Evolutionary conservation across 2,113 vertebrate genomes (phyloP).

Genomic region (Mus spicilegus): DNA sequence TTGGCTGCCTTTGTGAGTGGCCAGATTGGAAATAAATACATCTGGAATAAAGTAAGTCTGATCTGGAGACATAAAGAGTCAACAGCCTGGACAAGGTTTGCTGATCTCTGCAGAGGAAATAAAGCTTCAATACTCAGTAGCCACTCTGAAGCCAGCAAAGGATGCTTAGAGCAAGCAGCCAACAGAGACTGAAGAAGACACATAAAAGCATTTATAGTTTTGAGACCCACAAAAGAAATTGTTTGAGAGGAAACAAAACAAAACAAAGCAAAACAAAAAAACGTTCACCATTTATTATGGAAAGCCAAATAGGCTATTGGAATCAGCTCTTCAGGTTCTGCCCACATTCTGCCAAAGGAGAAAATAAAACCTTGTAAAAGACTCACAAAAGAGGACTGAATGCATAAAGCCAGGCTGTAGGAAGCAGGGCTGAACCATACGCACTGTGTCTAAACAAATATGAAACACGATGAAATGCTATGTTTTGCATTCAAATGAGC

Average conservation of each 20-base stretch:
- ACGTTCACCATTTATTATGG: background rate
- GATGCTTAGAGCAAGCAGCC: background rate
- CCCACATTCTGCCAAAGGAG: background rate
- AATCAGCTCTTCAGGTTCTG: slow-evolving; percentile 20
- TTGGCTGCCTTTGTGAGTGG: background rate
- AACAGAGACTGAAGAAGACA: background rate
- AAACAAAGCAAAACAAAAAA: no score
- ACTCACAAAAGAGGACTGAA: background rate
- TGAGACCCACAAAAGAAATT: slow-evolving; percentile 4
- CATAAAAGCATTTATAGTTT: background rate
- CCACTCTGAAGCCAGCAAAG: background rate
- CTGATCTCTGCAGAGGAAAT: background rate
- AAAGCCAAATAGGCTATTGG: background rate
- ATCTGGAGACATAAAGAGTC: background rate
- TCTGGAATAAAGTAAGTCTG: background rate
- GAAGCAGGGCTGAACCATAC: background rate
- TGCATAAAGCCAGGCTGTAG: background rate
- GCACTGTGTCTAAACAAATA: background rate
- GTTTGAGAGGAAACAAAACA: slow-evolving; percentile 25
- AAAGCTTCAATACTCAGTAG: background rate
- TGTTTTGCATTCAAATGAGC: slow-evolving; percentile 2
- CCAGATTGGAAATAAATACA: background rate
- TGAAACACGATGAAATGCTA: background rate
- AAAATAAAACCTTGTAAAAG: background rate
- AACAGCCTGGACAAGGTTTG: background rate